Evolutionary conservation across 2,113 vertebrate genomes (phyloP).

Genomic region (Epinephelus cyanopodus): DNA sequence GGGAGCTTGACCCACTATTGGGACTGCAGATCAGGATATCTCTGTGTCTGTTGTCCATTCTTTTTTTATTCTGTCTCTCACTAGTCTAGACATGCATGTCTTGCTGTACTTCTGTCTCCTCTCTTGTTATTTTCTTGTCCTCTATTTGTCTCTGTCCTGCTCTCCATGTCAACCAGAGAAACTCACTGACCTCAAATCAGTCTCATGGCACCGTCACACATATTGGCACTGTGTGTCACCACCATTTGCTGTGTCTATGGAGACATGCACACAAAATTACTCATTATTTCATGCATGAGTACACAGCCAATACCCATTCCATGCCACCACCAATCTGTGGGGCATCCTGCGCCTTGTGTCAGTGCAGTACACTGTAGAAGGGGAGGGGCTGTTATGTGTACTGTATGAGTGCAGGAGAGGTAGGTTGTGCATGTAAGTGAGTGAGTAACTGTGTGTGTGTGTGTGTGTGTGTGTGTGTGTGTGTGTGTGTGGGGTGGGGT

Average conservation of each 20-base stretch:
- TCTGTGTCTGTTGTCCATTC: background rate
- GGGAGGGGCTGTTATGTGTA: background rate
- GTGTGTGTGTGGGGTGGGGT: background rate
- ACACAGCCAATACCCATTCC: slow-evolving; percentile 13
- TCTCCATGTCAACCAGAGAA: slow-evolving; percentile 4
- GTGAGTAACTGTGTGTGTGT: background rate
- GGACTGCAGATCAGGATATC: background rate
- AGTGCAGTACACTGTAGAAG: background rate
- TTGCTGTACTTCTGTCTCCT: background rate
- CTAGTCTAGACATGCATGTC: background rate
- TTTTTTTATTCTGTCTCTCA: background rate
- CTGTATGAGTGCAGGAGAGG: slow-evolving; percentile 13
- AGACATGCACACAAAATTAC: background rate
- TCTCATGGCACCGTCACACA: slow-evolving; percentile 21
- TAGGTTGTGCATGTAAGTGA: background rate
- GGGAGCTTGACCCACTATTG: background rate
- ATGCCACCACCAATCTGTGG: slow-evolving; percentile 23
- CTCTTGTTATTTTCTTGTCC: background rate
- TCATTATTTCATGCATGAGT: slow-evolving; percentile 20
- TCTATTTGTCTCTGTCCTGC: background rate
- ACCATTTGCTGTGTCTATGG: slow-evolving; percentile 10
- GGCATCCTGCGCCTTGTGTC: slow-evolving; percentile 5
- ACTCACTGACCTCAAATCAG: slow-evolving; percentile 44
- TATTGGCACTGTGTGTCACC: slow-evolving; percentile 15
- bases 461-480: slow-evolving; percentile 6